Conservation (phyloP, 1,140 invertebrate genomes). For the Spodoptera frugiperda region DNA sequence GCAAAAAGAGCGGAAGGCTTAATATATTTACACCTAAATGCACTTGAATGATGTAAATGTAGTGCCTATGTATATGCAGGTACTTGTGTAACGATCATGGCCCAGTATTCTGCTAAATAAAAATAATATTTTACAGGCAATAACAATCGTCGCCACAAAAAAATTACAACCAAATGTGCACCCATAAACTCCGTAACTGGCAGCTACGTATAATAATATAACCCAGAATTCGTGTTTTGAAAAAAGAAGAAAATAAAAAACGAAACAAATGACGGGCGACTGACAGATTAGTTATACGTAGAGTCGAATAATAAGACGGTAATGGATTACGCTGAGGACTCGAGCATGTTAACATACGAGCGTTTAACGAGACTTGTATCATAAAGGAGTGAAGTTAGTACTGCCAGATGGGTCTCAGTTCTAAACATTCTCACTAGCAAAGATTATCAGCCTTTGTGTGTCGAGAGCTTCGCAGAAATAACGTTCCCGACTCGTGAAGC, state of each 20-base stretch:
- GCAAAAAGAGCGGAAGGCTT: not conserved
- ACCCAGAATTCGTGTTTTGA: conserved; percentile 5
- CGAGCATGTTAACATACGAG: not conserved
- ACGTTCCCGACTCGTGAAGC: conserved; percentile 18
- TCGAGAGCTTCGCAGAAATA: conserved; percentile 19
- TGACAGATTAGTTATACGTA: conserved; percentile 63
- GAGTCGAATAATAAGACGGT: conserved; percentile 56
- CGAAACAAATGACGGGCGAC: conserved; percentile 50
- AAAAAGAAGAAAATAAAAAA: not conserved
- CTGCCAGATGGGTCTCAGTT: conserved; percentile 5
- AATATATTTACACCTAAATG: too few relatives aligned
- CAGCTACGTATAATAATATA: not conserved
- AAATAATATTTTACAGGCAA: too few relatives aligned
- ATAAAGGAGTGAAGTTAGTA: conserved; percentile 9
- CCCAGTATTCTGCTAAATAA: too few relatives aligned
- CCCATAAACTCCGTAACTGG: not conserved
- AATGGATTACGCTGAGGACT: conserved; percentile 55
- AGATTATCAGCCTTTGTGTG: conserved; percentile 26
- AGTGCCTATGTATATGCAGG: too few relatives aligned
- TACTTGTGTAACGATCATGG: too few relatives aligned
- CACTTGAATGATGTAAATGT: too few relatives aligned
- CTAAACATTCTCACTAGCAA: not conserved
- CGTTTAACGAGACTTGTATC: not conserved
- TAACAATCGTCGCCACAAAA: too few relatives aligned
- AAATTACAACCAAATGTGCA: too few relatives aligned